Conservation (phyloP, 92 coral and sea anemone genomes). For the Palythoa grandiflora region DNA sequence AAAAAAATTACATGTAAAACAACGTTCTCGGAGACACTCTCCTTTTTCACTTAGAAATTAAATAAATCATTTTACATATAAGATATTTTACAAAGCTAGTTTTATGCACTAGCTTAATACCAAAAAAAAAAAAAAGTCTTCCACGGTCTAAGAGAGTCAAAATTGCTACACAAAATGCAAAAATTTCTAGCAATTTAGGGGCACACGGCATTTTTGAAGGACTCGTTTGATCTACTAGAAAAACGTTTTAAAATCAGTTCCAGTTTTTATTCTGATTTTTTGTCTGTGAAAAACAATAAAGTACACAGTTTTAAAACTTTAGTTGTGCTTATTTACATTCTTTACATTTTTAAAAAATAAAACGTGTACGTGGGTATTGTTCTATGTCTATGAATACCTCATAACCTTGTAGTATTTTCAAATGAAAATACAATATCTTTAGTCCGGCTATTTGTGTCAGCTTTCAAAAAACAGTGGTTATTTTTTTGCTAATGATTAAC, state of each 20-base stretch:
- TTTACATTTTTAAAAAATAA: background rate
- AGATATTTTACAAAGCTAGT: background rate
- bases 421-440: background rate
- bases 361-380: background rate
- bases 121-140: background rate
- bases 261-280: background rate
- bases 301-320: constrained; percentile 1
- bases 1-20: too few species aligned
- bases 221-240: background rate
- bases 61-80: background rate
- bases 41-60: background rate
- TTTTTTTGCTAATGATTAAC: background rate
- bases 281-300: background rate
- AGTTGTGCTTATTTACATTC: background rate
- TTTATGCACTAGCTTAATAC: background rate
- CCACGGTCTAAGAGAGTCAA: background rate
- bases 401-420: constrained; percentile 8
- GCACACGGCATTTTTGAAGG: background rate
- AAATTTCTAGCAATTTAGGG: background rate
- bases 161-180: background rate
- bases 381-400: background rate
- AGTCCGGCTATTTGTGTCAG: background rate
- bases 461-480: background rate
- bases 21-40: background rate
- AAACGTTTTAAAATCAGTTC: background rate